Conservation (phyloP, 1,140 invertebrate species). For the Pogonognathellus flavescens region DNA sequence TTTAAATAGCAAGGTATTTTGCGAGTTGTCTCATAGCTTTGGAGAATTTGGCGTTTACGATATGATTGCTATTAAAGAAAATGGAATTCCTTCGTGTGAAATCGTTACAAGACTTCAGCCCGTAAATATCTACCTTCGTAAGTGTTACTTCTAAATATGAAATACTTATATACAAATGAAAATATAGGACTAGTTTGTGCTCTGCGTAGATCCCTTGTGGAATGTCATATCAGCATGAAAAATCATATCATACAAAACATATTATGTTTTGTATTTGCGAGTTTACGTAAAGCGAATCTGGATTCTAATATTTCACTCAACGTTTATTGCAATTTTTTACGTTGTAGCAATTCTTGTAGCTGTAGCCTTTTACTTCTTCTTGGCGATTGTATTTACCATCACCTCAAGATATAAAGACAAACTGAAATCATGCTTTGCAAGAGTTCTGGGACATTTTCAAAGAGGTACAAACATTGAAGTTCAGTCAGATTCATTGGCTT, state of each 20-base stretch:
- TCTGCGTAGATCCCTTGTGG: too few species aligned
- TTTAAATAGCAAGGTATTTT: conserved; percentile 48
- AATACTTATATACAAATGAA: too few species aligned
- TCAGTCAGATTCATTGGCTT: background rate
- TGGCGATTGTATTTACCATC: conserved; percentile 11
- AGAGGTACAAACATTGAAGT: background rate
- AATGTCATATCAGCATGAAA: too few species aligned
- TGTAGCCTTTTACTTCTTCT: conserved; percentile 51
- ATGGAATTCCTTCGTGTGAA: conserved; percentile 2
- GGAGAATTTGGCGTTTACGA: conserved; percentile 66
- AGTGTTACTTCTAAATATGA: too few species aligned
- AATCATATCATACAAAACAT: too few species aligned
- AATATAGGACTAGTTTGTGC: too few species aligned
- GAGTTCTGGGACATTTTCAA: background rate
- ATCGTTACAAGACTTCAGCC: conserved; percentile 51
- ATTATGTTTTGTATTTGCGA: too few species aligned
- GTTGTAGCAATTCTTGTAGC: conserved; percentile 59
- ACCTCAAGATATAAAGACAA: background rate
- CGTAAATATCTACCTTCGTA: conserved; percentile 66
- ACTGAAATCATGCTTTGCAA: background rate
- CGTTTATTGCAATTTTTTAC: too few species aligned
- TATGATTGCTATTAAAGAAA: background rate
- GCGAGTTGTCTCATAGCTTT: conserved; percentile 55
- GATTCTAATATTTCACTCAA: too few species aligned
- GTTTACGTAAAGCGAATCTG: too few species aligned